Evolutionary conservation across 2,797 vertebrate species (phyloP).

Genomic region (Zenarchopterus dispar): DNA sequence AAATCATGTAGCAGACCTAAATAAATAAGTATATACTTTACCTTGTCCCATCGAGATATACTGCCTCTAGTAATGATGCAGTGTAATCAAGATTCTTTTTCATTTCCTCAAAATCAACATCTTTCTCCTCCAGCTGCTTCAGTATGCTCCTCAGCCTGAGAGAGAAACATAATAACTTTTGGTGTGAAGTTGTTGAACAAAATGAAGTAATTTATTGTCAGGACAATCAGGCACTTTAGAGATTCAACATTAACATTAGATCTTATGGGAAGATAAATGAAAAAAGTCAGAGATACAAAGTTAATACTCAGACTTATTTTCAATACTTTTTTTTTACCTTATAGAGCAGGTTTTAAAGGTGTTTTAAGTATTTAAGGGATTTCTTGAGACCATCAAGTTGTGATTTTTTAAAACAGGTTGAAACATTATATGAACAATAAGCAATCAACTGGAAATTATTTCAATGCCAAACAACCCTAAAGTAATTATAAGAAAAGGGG

Average conservation of each 20-base stretch:
- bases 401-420: constrained; percentile 37
- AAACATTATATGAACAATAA: constrained; percentile 39
- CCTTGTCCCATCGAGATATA: constrained; percentile 91
- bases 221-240: neutral
- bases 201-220: constrained; percentile 5
- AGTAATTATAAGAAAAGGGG: constrained; percentile 47
- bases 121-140: constrained; percentile 89
- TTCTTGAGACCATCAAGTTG: no score
- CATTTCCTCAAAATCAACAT: constrained; percentile 89
- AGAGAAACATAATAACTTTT: constrained; percentile 23
- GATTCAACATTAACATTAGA: neutral
- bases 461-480: constrained; percentile 57
- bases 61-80: constrained; percentile 89
- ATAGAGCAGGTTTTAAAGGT: no score
- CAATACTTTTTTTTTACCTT: no score
- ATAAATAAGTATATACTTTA: constrained; percentile 33
- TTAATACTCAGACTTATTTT: no score
- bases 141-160: constrained; percentile 88
- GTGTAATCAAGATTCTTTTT: constrained; percentile 91
- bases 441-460: constrained; percentile 60
- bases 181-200: constrained; percentile 7
- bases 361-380: no score
- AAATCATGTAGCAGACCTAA: no score
- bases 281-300: no score
- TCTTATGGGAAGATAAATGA: no score